Evolutionary conservation across 1,140 invertebrate species (phyloP).

Genomic region (Euglossa dilemma): DNA sequence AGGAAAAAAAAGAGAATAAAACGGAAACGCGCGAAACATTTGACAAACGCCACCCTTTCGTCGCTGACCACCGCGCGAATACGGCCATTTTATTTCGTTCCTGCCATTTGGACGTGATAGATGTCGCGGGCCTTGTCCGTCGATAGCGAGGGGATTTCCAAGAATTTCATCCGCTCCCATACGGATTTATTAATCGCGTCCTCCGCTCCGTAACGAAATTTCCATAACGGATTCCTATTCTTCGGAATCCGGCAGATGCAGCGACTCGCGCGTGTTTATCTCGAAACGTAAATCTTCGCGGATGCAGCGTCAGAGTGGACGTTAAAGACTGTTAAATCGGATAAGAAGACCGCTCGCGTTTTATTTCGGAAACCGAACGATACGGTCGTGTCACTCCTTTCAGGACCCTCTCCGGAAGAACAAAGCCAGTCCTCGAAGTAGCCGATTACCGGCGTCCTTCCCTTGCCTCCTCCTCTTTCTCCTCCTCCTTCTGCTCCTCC

Average conservation of each 20-base stretch:
- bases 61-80: conserved; percentile 16
- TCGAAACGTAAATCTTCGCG: too few species aligned
- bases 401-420: neutral
- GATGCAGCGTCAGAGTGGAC: too few species aligned
- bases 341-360: neutral
- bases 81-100: neutral
- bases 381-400: neutral
- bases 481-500: neutral
- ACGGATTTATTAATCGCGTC: too few species aligned
- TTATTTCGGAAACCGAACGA: neutral
- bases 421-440: neutral
- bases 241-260: too few species aligned
- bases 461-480: too few species aligned
- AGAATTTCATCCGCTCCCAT: neutral
- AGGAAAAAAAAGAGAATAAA: neutral
- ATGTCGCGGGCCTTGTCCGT: neutral
- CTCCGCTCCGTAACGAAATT: too few species aligned
- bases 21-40: conserved; percentile 9
- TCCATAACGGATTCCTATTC: too few species aligned
- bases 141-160: neutral
- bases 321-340: neutral
- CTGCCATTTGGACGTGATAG: neutral
- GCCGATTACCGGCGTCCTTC: neutral
- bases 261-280: too few species aligned
- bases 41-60: conserved; percentile 41